Evolutionary conservation across 2,888 invertebrate species (phyloP).

Genomic region (Andrena hattorfiana): DNA sequence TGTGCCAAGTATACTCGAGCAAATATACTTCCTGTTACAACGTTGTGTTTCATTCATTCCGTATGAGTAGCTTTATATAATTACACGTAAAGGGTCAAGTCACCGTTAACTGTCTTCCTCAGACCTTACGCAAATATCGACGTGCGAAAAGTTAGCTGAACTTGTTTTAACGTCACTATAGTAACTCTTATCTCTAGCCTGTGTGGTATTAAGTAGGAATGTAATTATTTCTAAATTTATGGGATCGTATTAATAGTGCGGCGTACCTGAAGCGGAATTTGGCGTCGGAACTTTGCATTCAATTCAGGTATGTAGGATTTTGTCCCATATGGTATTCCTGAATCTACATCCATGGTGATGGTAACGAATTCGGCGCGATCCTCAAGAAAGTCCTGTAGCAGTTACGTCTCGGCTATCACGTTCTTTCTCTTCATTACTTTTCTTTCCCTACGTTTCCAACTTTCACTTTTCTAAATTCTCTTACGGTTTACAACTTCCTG

Average conservation of each 20-base stretch:
- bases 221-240: neutral
- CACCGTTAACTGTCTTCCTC: conserved; percentile 86
- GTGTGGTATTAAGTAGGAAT: neutral
- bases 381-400: conserved; percentile 87
- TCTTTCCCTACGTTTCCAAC: too few relatives aligned
- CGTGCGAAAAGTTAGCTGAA: conserved; percentile 80
- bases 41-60: neutral
- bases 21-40: neutral
- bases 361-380: conserved; percentile 85
- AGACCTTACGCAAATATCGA: conserved; percentile 86
- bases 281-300: conserved; percentile 85
- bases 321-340: conserved; percentile 84
- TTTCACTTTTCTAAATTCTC: too few relatives aligned
- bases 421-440: too few relatives aligned
- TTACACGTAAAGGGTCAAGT: conserved; percentile 81
- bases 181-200: conserved; percentile 83
- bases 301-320: conserved; percentile 86
- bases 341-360: conserved; percentile 84
- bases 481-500: too few relatives aligned
- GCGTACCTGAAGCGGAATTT: conserved; percentile 84
- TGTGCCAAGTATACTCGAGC: neutral
- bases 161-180: conserved; percentile 82
- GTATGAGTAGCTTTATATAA: neutral
- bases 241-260: neutral
- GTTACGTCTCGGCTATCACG: too few relatives aligned